A percentile compares a stretch with the other conserved stretches of the same genome.
Conservation (phyloP, 2,888 invertebrate species). For the Trissoscelio sp. region DNA sequence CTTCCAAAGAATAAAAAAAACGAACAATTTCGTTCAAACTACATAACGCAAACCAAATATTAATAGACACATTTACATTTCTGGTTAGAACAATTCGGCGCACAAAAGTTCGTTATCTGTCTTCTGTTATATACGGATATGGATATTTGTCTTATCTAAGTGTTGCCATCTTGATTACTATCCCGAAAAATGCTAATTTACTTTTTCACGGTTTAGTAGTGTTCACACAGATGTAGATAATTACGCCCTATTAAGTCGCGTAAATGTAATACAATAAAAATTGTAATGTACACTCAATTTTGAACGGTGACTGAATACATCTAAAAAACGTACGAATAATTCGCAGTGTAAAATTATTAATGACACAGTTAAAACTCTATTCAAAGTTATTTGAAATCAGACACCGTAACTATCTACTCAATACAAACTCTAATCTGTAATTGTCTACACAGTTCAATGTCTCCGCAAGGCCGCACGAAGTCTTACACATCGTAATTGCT, state of each 20-base stretch:
- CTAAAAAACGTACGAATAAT: constrained; percentile 11
- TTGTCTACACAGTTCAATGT: constrained; percentile 56
- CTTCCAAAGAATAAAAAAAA: no score
- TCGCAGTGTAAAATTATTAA: constrained; percentile 27
- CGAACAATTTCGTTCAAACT: no score
- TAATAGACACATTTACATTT: background rate
- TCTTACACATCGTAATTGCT: constrained; percentile 44
- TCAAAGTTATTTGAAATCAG: constrained; percentile 26
- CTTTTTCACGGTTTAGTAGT: constrained; percentile 29
- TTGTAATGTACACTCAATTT: constrained; percentile 13
- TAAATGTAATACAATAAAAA: constrained; percentile 10
- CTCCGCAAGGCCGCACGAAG: constrained; percentile 42
- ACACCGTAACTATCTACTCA: constrained; percentile 39
- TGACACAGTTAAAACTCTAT: constrained; percentile 25
- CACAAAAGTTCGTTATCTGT: constrained; percentile 19
- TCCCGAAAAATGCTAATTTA: constrained; percentile 24
- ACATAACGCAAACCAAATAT: background rate
- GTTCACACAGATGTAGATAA: constrained; percentile 42
- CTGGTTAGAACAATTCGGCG: background rate
- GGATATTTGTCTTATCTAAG: constrained; percentile 26
- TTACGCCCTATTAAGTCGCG: constrained; percentile 31
- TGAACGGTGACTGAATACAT: constrained; percentile 3
- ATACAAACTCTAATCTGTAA: constrained; percentile 45
- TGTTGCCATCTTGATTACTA: constrained; percentile 38
- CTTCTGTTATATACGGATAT: constrained; percentile 10